A percentile compares a stretch with the other conserved stretches of the same genome.
These are phyloP conservation scores for Neodon shergylaensis DNA, from an alignment of 2,113 vertebrate genomes.

Conservation along the genomic window DNA sequence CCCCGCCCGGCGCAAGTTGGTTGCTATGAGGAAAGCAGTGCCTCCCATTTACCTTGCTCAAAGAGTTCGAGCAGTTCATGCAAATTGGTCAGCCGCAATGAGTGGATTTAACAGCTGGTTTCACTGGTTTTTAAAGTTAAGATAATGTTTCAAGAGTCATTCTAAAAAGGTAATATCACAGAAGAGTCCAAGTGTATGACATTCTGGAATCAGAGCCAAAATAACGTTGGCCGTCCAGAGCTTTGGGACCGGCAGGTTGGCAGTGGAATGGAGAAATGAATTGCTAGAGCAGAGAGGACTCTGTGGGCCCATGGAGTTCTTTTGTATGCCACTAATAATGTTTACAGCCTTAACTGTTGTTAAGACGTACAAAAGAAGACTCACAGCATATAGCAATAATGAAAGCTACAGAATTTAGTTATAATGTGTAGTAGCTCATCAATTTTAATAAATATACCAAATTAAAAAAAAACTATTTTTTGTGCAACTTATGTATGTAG, in stretches of 20 bases:
- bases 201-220: conserved; percentile 10
- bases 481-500: neutral
- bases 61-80: neutral
- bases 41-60: neutral
- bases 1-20: too few species aligned
- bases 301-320: neutral
- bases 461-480: neutral
- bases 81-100: neutral
- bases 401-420: neutral
- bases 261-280: neutral
- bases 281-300: neutral
- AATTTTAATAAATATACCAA: neutral
- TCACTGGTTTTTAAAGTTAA: conserved; percentile 36
- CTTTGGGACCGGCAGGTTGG: neutral
- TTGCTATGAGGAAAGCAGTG: neutral
- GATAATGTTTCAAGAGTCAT: neutral
- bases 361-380: neutral
- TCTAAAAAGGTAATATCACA: neutral
- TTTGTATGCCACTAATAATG: neutral
- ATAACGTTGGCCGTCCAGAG: neutral
- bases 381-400: neutral
- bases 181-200: neutral
- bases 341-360: neutral
- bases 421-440: neutral
- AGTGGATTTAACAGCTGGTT: conserved; percentile 18